Conservation (phyloP, 2,113 vertebrate species). For the Prietella phreatophila region DNA sequence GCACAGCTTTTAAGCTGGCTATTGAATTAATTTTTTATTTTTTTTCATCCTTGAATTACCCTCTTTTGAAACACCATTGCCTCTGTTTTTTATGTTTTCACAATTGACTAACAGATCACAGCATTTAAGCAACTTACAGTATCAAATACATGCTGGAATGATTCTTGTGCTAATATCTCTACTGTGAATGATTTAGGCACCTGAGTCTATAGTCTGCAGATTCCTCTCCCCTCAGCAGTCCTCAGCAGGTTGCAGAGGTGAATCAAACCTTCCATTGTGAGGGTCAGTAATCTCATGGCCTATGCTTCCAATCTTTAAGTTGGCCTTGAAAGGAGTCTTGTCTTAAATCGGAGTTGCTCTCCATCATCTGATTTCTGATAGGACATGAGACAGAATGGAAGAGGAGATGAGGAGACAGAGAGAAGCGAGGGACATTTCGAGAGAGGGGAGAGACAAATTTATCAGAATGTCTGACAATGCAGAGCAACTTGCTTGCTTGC, state of each 20-base stretch:
- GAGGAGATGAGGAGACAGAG: conserved; percentile 41
- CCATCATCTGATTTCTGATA: conserved; percentile 47
- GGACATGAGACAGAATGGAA: conserved; percentile 36
- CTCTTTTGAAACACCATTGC: not conserved
- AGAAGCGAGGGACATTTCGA: conserved; percentile 21
- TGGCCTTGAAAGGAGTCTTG: conserved; percentile 54
- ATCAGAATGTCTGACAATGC: not conserved
- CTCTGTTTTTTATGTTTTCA: not conserved
- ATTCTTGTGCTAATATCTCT: not conserved
- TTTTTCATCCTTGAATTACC: not conserved
- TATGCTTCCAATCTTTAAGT: conserved; percentile 45
- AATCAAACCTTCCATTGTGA: conserved; percentile 63
- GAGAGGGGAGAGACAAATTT: not conserved
- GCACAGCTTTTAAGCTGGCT: not conserved
- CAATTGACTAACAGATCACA: not conserved
- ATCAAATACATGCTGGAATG: not conserved
- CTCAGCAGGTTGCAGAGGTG: conserved; percentile 48
- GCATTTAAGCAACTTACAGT: not conserved
- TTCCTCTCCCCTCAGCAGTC: conserved; percentile 40
- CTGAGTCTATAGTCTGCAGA: conserved; percentile 15
- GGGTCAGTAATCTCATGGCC: conserved; percentile 59
- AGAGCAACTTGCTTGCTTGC: not conserved
- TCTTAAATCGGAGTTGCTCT: conserved; percentile 57
- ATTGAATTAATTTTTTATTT: not conserved
- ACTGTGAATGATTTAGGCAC: conserved; percentile 19